These are phyloP conservation scores for Drosophila quinaria DNA, from an alignment of 2,888 invertebrate species.

Conservation along the genomic window DNA sequence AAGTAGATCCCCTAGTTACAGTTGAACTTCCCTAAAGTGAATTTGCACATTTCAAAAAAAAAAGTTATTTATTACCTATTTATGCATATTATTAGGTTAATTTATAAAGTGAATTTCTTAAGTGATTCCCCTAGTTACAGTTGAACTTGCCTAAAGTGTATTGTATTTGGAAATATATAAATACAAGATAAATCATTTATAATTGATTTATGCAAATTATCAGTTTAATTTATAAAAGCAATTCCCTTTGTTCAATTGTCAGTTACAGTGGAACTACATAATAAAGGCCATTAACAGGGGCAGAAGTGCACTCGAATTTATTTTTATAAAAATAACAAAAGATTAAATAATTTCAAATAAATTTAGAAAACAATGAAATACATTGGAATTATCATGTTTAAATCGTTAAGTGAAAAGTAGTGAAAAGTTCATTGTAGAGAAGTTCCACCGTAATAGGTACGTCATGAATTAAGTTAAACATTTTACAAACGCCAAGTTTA, in stretches of 20 bases:
- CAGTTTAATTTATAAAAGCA: background rate
- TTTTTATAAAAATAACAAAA: background rate
- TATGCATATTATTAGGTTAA: background rate
- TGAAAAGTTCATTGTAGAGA: background rate
- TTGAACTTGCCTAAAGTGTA: no score
- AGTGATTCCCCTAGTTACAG: no score
- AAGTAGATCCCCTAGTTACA: conserved; percentile 13
- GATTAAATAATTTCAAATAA: background rate
- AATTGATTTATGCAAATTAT: background rate
- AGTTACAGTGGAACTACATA: background rate
- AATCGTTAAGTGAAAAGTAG: background rate
- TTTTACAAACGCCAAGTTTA: conserved; percentile 19
- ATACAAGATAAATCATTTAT: background rate
- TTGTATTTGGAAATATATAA: background rate
- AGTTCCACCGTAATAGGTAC: conserved; percentile 6
- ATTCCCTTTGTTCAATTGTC: background rate
- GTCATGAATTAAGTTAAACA: conserved; percentile 8
- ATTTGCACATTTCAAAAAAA: background rate
- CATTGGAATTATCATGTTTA: background rate
- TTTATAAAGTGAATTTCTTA: background rate
- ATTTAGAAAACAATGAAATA: background rate
- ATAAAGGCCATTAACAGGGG: no score
- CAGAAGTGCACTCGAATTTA: no score
- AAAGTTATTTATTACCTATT: background rate
- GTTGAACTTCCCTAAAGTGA: background rate